Base-by-base conservation (phyloP, 2,888 invertebrate species). In the Choreutis nemorana region DNA sequence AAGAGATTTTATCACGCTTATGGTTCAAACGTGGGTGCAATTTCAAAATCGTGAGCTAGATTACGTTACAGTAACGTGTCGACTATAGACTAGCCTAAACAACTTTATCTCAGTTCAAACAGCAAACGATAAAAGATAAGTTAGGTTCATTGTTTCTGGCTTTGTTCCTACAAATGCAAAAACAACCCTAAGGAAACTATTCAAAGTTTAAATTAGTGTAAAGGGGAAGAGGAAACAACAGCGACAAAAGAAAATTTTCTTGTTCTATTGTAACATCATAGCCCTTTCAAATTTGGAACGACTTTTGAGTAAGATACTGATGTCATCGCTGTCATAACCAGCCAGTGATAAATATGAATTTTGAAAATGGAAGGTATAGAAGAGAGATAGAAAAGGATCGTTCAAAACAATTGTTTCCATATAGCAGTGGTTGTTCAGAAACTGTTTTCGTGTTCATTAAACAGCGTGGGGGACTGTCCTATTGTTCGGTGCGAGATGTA, bases 51-150 rank as follows among this genome's bases (percentile, higher is more conserved):
- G n/a, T n/a, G n/a, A n/a, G n/a, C n/a, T 18, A 8, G 8, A 18
- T 18, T 7, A 7, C 18, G 7, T 7, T 8, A 8, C 8, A 18
- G 28, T 34, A 38, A 40, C 39, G 36, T 40, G 35, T 36, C 32
- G 31, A 32, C 39, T 32, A 35, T 40, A 44, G 54, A 55, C 44
- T 48, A 51, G 44, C 29, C 23, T 35, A 24, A 55, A 49, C 47
- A 50, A 36, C 35, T 44, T 58, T 66, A 67, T 68, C 64, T 54
- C 45, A 56, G 48, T 51, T 46, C 57, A 61, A 64, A 66, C 60
- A 63, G 41, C 43, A 38, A 27, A 26, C 33, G 61, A 65, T 68
- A 62, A 58, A 42, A 53, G 63, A 62, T 65, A 68, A 70, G 55
- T 54, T 50, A 41, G n/a, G 14, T 18, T 27, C 15, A 23, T 10